A percentile compares a stretch with the other conserved stretches of the same genome.
These are phyloP conservation scores for Argyra leucocephala DNA, from an alignment of 2,888 invertebrate genomes.

Conservation along the genomic window DNA sequence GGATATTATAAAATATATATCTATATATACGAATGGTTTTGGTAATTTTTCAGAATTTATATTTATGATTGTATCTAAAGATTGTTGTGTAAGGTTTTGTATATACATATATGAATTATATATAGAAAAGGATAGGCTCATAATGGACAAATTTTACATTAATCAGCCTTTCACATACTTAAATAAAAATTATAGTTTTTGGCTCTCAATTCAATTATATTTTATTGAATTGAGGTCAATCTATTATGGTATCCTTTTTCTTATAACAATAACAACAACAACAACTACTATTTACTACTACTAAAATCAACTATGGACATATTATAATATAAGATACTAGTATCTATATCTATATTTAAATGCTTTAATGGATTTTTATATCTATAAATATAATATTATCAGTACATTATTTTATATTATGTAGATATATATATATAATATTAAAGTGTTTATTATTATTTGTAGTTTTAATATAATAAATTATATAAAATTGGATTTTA, in stretches of 20 bases:
- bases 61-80: no score
- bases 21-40: no score
- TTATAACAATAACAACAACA: no score
- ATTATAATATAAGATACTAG: no score
- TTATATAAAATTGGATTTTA: constrained; percentile 6
- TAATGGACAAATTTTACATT: not conserved
- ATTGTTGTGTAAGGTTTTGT: no score
- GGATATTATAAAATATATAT: no score
- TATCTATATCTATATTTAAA: not conserved
- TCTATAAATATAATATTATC: not conserved
- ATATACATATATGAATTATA: no score
- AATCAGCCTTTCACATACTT: constrained; percentile 6
- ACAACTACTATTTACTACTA: no score
- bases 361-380: not conserved
- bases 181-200: not conserved
- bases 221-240: not conserved
- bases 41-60: no score
- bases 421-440: not conserved
- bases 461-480: constrained; percentile 1
- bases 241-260: not conserved
- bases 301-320: no score
- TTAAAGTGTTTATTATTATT: constrained; percentile 6
- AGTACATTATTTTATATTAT: not conserved
- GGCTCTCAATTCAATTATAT: not conserved
- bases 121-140: no score